Evolutionary conservation across 2,113 vertebrate genomes (phyloP), one percentile per base, ranked within the genome.

Genomic region (Desmodus rotundus): DNA sequence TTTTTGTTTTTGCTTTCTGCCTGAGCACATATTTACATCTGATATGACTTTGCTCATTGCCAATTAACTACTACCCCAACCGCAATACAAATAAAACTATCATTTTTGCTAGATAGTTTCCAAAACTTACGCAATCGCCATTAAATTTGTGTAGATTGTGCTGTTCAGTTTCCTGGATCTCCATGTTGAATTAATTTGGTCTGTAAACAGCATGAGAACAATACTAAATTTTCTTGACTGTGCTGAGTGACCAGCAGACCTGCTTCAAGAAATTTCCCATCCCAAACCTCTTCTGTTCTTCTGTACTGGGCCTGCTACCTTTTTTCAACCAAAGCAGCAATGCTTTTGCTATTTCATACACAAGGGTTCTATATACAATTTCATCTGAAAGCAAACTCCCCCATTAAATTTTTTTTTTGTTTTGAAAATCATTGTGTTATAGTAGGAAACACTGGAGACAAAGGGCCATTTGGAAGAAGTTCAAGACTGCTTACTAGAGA

Each of bases 321-420:
- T 83, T 19, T 70, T 43, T 76, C 83, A 87, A 50, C 4, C 8
- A 76, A 90, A 96, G 45, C 1, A 77, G 43, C 50, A 58, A 47
- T n/a, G 31, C 19, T 24, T 88, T 56, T 67, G 45, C 45, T 72
- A 77, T 36, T 92, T 68, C 86, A 78, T 38, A 76, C 26, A 54
- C 2, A 19, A 43, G 24, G 41, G 4, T 61, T 89, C 81, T 67
- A 54, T 8, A 3, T n/a, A 80, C n/a, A 76, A 54, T 87, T 95
- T 70, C 77, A 85, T 85, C 72, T 88, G 70, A 93, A 96, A 92
- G 28, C 76, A 81, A 95, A 94, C 7, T 87, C 45, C 65, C 28
- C 14, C 41, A 38, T 56, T 33, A 10, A 20, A 74, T 47, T 3
- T 2, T 15, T 17, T 38, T 58, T 78, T 50, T 87, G 78, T 87